phyloP scores from a whole-genome alignment of 2,888 invertebrate genomes.

The Disparrhopalites patrizii region DNA sequence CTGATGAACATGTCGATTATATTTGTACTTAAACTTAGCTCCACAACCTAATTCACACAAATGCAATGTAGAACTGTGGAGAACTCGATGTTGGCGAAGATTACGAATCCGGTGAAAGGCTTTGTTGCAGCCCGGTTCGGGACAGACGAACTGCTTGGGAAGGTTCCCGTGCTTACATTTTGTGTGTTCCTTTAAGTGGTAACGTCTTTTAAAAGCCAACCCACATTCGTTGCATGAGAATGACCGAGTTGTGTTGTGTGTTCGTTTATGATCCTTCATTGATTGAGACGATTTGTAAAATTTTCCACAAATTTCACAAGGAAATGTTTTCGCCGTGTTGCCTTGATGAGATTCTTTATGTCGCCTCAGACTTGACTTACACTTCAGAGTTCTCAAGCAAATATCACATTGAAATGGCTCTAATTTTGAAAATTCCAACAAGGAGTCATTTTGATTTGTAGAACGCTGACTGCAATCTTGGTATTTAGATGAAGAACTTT shows the following conservation, averaged over 20 bases:
- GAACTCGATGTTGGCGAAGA: background rate
- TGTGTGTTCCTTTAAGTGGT: background rate
- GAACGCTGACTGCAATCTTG: no score
- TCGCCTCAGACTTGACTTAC: background rate
- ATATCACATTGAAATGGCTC: no score
- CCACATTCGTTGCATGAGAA: background rate
- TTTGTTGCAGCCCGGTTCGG: background rate
- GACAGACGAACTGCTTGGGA: background rate
- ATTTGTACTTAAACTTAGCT: background rate
- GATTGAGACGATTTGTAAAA: background rate
- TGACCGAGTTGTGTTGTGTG: background rate
- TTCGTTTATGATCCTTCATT: background rate
- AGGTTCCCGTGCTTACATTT: background rate
- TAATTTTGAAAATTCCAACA: no score
- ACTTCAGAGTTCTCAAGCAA: background rate
- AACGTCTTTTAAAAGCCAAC: background rate
- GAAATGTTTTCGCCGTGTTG: background rate
- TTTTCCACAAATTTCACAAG: conserved; percentile 3
- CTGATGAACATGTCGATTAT: background rate
- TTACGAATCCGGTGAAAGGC: background rate
- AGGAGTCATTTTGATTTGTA: no score
- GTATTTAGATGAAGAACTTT: no score
- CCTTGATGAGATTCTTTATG: background rate
- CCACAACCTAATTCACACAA: background rate
- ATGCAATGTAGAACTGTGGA: background rate